Conservation (phyloP, 1,140 invertebrate species). For the Neodiprion virginianus region DNA sequence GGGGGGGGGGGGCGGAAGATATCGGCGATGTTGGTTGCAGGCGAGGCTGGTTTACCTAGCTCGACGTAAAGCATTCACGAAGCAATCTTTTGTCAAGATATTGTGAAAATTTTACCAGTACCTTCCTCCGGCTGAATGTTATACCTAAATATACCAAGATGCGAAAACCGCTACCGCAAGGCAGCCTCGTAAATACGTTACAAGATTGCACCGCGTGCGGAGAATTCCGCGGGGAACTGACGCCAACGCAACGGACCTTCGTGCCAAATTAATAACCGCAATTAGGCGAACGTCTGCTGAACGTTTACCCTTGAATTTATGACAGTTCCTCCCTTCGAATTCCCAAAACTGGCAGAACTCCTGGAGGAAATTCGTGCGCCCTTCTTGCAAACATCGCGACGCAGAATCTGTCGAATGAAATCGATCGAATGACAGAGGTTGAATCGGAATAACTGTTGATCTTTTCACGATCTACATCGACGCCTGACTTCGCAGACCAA, state of each 20-base stretch:
- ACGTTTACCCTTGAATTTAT: too few species aligned
- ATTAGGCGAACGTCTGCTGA: not conserved
- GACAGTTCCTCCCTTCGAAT: too few species aligned
- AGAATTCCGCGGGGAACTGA: not conserved
- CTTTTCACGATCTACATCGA: not conserved
- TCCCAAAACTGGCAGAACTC: too few species aligned
- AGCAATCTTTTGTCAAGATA: constrained; percentile 6
- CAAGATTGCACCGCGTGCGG: constrained; percentile 2
- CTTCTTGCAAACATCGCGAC: too few species aligned
- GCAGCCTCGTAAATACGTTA: not conserved
- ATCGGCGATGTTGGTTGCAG: not conserved
- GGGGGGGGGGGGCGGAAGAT: not conserved
- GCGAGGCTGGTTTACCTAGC: not conserved
- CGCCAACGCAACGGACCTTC: not conserved
- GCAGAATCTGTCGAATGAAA: too few species aligned
- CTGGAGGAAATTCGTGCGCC: too few species aligned
- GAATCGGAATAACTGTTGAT: too few species aligned
- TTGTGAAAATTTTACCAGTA: not conserved
- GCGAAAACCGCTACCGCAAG: not conserved
- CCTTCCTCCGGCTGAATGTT: not conserved
- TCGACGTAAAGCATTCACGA: constrained; percentile 1
- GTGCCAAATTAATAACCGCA: not conserved
- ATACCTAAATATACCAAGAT: not conserved
- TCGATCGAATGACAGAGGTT: too few species aligned
- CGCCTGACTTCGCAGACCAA: not conserved